phyloP scores from a whole-genome alignment of 1,140 invertebrate species.

The Chionoecetes opilio region DNA sequence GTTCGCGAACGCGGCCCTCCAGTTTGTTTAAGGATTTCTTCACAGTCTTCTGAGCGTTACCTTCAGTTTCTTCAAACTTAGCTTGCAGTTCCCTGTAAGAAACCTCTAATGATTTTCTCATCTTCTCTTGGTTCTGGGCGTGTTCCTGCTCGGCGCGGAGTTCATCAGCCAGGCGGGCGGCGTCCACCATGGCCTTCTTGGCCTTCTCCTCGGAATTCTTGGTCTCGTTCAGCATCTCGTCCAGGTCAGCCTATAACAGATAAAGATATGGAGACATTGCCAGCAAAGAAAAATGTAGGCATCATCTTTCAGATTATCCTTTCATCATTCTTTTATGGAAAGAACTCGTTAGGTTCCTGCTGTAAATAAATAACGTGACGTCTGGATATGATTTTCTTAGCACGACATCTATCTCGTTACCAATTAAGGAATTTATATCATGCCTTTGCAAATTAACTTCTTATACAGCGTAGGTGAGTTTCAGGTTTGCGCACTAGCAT shows the following conservation, averaged over 20 bases:
- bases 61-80: slow-evolving; percentile 85
- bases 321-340: no score
- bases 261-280: slow-evolving; percentile 84
- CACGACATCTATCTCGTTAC: no score
- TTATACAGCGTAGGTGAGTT: no score
- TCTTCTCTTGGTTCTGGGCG: slow-evolving; percentile 49
- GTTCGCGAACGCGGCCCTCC: slow-evolving; percentile 81
- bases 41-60: slow-evolving; percentile 85
- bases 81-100: slow-evolving; percentile 86
- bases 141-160: slow-evolving; percentile 52
- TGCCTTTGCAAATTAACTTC: no score
- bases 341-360: no score
- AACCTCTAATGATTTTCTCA: slow-evolving; percentile 40
- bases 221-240: slow-evolving; percentile 47
- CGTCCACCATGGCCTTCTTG: slow-evolving; percentile 62
- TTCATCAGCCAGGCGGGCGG: slow-evolving; percentile 59
- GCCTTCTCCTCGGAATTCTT: slow-evolving; percentile 48
- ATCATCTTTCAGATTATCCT: no score
- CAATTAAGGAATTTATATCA: no score
- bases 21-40: slow-evolving; percentile 86
- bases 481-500: no score
- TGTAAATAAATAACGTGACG: no score
- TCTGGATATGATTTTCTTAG: no score
- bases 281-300: no score
- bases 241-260: slow-evolving; percentile 72